Evolutionary conservation across 2,888 invertebrate species (phyloP).

Genomic region (Lasioglossum malachurum): DNA sequence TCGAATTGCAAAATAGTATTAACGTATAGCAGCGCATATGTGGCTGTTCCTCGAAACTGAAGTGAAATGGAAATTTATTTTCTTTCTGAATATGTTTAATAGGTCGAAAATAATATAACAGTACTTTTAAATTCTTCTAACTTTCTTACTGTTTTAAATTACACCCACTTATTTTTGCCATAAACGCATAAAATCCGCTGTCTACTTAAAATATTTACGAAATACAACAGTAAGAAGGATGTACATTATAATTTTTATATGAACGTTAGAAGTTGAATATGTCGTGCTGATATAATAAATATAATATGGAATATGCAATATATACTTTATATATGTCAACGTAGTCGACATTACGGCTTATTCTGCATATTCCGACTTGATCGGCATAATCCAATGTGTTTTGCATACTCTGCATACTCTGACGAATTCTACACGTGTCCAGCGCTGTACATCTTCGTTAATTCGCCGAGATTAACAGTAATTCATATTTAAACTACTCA

Average conservation of each 20-base stretch:
- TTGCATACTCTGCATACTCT: neutral
- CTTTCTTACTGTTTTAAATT: too few species aligned
- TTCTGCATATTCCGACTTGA: constrained; percentile 1
- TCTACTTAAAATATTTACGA: too few species aligned
- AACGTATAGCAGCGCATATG: neutral
- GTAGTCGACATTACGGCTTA: neutral
- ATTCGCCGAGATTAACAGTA: neutral
- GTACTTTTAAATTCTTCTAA: too few species aligned
- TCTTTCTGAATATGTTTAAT: too few species aligned
- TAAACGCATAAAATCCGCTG: too few species aligned
- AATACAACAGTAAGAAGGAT: too few species aligned
- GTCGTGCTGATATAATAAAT: neutral
- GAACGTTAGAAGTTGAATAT: neutral
- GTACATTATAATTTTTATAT: too few species aligned
- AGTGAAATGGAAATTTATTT: too few species aligned
- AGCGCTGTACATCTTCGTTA: neutral
- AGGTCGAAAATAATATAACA: too few species aligned
- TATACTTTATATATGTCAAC: neutral
- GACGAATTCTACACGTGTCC: neutral
- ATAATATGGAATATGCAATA: neutral
- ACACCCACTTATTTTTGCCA: too few species aligned
- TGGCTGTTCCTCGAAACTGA: neutral
- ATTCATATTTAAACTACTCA: neutral
- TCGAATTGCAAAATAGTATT: neutral
- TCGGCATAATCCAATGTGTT: constrained; percentile 3